Base-by-base conservation (phyloP, 2,888 invertebrate genomes). In the Colostygia pectinataria region DNA sequence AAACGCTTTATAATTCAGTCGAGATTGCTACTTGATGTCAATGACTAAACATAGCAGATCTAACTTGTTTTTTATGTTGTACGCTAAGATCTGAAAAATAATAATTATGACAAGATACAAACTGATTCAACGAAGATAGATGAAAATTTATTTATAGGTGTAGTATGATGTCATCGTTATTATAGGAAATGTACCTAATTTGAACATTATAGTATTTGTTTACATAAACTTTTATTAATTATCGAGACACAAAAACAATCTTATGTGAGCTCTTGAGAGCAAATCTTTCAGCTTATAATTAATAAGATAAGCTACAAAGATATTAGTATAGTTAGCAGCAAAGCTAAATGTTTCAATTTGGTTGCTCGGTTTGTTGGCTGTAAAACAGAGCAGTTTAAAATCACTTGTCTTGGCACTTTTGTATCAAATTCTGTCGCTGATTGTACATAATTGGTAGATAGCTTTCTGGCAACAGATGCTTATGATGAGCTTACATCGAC, bases 1-100 rank as follows among this genome's bases (percentile, higher is more conserved):
- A 55, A 55, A 55, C 52, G 57, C 34, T 60, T 55, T 57, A 57
- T 51, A 56, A 56, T 57, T 54, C 48, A 51, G 45, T 18, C 48
- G 47, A 50, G 38, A 55, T 60, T 41, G 47, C 31, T 44, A 47
- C 39, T 50, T 25, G 41, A 47, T 47, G 53, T 38, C 41, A 33
- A 40, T 36, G 36, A 39, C 18, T 37, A 6, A 14, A 40, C 18
- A 40, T 50, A 44, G 41, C 29, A 4, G 34, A 18, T 45, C 41
- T 32, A 45, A 14, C 23, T 40, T 18, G 25, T 36, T 47, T 27
- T 23, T 23, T 18, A 10, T 12, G 23, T 7, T 18, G 5, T n/a
- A 2, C 24, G 20, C 6, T 3, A 15, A 4, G 12, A n/a, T 33
- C 18, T 32, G 5, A 3, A n/a, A 10, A 27, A 38, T 39, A 13